Percentiles rank a stretch among this genome's conserved stretches.
Evolutionary conservation across 2,113 vertebrate genomes (phyloP).

Genomic region (Pteronura brasiliensis): DNA sequence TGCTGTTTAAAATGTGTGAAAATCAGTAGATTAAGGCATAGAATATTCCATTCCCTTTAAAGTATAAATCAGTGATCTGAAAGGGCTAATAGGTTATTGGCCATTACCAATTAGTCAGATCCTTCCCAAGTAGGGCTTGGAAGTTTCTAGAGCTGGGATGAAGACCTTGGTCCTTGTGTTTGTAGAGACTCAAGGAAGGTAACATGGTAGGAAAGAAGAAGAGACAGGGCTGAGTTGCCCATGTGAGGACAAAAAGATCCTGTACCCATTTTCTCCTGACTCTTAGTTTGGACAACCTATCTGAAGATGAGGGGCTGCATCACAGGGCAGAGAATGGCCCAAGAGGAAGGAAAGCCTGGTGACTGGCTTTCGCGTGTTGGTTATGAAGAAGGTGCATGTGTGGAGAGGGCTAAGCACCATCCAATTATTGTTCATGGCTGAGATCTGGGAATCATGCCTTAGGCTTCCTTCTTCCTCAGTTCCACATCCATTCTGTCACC

Average conservation of each 20-base stretch:
- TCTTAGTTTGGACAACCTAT: too few species aligned
- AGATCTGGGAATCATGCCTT: neutral
- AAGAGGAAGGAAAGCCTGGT: neutral
- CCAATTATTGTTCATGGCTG: neutral
- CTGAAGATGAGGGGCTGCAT: neutral
- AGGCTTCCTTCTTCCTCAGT: neutral
- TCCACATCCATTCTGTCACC: neutral
- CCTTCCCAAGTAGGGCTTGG: neutral
- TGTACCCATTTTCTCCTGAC: neutral
- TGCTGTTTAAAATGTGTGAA: slow-evolving; percentile 22
- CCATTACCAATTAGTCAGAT: neutral
- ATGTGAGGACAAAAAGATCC: neutral
- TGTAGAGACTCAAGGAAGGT: neutral
- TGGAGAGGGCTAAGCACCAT: neutral
- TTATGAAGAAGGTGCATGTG: neutral
- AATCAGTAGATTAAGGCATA: neutral
- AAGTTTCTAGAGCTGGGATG: neutral
- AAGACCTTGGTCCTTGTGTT: neutral
- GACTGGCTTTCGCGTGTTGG: too few species aligned
- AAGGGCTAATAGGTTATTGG: neutral
- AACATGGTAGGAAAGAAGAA: neutral
- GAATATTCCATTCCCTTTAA: neutral
- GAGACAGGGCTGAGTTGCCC: neutral
- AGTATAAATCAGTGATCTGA: neutral
- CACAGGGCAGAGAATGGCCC: neutral